A percentile compares a stretch with the other conserved stretches of the same genome.
Conservation (phyloP, 2,888 invertebrate species). For the Harpalus rubripes region DNA sequence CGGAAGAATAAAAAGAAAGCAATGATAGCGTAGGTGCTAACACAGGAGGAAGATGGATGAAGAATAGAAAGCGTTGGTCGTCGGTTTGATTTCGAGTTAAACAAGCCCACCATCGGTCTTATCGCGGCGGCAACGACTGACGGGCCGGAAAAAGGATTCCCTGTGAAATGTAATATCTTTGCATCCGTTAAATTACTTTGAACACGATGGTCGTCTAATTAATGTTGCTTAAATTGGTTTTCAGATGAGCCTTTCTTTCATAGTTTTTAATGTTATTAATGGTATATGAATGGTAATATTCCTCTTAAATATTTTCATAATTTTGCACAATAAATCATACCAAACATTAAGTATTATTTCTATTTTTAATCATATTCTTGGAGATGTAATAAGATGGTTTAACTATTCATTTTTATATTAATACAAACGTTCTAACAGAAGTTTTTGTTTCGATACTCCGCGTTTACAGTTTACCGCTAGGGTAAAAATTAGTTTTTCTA, state of each 20-base stretch:
- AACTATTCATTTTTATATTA: too few species aligned
- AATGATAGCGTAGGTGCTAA: not conserved
- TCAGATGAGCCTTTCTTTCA: not conserved
- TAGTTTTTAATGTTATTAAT: not conserved
- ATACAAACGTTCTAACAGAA: too few species aligned
- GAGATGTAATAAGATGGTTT: too few species aligned
- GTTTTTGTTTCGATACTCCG: too few species aligned
- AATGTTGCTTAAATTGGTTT: conserved; percentile 15
- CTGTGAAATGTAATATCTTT: conserved; percentile 33
- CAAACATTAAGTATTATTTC: too few species aligned
- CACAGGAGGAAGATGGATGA: conserved; percentile 38
- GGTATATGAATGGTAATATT: too few species aligned
- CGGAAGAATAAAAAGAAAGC: not conserved
- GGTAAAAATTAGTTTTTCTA: too few species aligned
- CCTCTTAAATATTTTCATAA: too few species aligned
- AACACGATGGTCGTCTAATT: conserved; percentile 15
- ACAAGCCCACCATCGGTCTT: conserved; percentile 27
- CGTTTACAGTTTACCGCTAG: too few species aligned
- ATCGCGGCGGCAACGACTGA: conserved; percentile 7
- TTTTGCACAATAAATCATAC: too few species aligned
- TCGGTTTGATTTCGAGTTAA: conserved; percentile 32
- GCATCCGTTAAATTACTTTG: conserved; percentile 37
- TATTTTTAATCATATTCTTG: too few species aligned
- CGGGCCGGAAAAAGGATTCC: conserved; percentile 27
- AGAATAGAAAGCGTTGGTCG: conserved; percentile 25